Evolutionary conservation across 2,113 vertebrate species (phyloP).

Genomic region (Limnothrissa miodon): DNA sequence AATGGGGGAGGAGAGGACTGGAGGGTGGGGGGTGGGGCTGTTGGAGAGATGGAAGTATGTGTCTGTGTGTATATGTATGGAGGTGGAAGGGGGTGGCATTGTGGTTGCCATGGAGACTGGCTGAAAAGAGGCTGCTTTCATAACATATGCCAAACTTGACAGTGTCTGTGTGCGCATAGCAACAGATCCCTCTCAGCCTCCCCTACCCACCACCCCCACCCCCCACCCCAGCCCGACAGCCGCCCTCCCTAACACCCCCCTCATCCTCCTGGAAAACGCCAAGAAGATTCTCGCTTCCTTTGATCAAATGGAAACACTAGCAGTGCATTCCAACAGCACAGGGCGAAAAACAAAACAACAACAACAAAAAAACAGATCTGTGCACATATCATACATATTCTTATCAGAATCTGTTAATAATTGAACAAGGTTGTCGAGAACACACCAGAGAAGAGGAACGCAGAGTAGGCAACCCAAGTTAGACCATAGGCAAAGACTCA

Average conservation of each 20-base stretch:
- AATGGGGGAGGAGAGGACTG: background rate
- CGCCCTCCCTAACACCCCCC: conserved; percentile 29
- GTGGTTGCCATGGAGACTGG: conserved; percentile 75
- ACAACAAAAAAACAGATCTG: too few species aligned
- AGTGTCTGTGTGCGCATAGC: conserved; percentile 70
- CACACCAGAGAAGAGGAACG: background rate
- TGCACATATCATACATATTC: conserved; percentile 10
- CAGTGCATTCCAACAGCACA: background rate
- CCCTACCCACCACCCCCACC: background rate
- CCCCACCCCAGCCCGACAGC: conserved; percentile 50
- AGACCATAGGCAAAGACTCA: too few species aligned
- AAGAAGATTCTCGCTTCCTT: conserved; percentile 13
- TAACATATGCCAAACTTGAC: conserved; percentile 74
- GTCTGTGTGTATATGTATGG: background rate
- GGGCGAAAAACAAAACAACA: background rate
- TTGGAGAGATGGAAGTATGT: conserved; percentile 50
- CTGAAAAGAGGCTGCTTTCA: conserved; percentile 71
- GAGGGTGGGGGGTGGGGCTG: background rate
- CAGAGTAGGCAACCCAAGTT: background rate
- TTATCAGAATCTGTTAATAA: conserved; percentile 16
- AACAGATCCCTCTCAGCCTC: conserved; percentile 60
- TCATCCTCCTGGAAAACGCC: background rate
- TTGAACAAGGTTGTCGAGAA: background rate
- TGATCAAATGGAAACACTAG: conserved; percentile 11
- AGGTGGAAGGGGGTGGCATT: conserved; percentile 63